A percentile compares a stretch with the other conserved stretches of the same genome.
phyloP scores from a whole-genome alignment of 2,888 invertebrate genomes.

The Anthrax anthrax region DNA sequence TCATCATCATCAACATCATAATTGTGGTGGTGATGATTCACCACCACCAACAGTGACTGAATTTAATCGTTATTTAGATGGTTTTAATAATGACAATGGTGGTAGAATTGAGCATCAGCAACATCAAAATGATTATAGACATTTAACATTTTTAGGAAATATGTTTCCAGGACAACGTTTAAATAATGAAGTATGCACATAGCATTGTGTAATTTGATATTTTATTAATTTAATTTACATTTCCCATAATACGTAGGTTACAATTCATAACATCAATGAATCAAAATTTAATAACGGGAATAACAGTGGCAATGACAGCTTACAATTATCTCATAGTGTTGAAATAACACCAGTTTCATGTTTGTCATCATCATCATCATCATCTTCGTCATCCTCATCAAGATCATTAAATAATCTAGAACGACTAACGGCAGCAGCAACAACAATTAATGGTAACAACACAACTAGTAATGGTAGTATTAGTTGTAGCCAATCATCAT shows the following conservation, averaged over 20 bases:
- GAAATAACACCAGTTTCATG: conserved; percentile 30
- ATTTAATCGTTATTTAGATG: conserved; percentile 29
- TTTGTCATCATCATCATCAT: conserved; percentile 9
- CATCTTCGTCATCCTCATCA: too few relatives aligned
- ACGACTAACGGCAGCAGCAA: too few relatives aligned
- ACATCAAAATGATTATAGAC: too few relatives aligned
- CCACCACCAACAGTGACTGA: conserved; percentile 31
- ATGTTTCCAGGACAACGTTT: conserved; percentile 35
- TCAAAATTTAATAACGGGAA: too few relatives aligned
- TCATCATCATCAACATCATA: neutral
- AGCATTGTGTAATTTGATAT: neutral
- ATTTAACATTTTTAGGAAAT: conserved; percentile 30
- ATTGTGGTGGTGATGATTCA: conserved; percentile 25
- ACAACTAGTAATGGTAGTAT: neutral
- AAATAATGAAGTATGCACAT: conserved; percentile 29
- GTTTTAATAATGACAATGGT: conserved; percentile 26
- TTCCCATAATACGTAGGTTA: conserved; percentile 22
- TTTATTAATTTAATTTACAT: neutral
- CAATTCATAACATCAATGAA: conserved; percentile 34
- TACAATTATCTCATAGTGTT: conserved; percentile 29
- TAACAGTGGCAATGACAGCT: conserved; percentile 19
- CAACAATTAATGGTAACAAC: too few relatives aligned
- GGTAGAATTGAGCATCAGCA: too few relatives aligned
- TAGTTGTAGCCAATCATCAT: neutral
- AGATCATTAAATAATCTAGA: too few relatives aligned